These are phyloP conservation scores for Zoanthus solanderi DNA, from an alignment of 92 coral and sea anemone species.

Conservation along the genomic window DNA sequence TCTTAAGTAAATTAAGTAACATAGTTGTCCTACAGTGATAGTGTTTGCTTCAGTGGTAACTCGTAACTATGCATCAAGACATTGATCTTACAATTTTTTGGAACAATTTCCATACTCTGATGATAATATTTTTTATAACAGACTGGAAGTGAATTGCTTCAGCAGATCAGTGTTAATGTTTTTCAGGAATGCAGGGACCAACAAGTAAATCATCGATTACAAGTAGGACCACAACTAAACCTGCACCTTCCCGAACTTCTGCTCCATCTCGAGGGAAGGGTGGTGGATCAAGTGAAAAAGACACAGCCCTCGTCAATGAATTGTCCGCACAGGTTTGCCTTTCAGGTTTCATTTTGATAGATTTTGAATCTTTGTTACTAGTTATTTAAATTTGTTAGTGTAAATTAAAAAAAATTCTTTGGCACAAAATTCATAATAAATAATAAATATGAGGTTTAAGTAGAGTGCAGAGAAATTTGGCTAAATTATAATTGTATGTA, in stretches of 20 bases:
- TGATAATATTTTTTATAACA: neutral
- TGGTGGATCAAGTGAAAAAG: slow-evolving; percentile 60
- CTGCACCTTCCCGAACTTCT: slow-evolving; percentile 51
- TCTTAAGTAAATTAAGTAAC: too few relatives aligned
- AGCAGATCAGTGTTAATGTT: neutral
- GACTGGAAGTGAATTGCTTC: neutral
- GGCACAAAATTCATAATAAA: too few relatives aligned
- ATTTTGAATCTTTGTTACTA: neutral
- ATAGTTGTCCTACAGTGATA: too few relatives aligned
- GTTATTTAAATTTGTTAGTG: too few relatives aligned
- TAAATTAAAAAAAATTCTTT: too few relatives aligned
- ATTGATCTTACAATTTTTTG: too few relatives aligned
- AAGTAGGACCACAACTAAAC: slow-evolving; percentile 38
- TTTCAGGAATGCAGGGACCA: slow-evolving; percentile 43
- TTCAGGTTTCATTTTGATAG: neutral
- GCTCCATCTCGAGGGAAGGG: slow-evolving; percentile 41
- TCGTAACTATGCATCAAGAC: too few relatives aligned
- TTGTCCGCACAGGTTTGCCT: slow-evolving; percentile 67
- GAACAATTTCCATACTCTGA: too few relatives aligned
- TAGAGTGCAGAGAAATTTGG: too few relatives aligned
- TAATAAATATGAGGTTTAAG: too few relatives aligned
- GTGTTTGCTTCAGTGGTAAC: too few relatives aligned
- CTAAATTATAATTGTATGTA: too few relatives aligned
- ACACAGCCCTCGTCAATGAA: slow-evolving; percentile 59
- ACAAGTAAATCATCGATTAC: slow-evolving; percentile 20